phyloP scores from a whole-genome alignment of 1,140 invertebrate genomes.

The Phenacoccus solenopsis region DNA sequence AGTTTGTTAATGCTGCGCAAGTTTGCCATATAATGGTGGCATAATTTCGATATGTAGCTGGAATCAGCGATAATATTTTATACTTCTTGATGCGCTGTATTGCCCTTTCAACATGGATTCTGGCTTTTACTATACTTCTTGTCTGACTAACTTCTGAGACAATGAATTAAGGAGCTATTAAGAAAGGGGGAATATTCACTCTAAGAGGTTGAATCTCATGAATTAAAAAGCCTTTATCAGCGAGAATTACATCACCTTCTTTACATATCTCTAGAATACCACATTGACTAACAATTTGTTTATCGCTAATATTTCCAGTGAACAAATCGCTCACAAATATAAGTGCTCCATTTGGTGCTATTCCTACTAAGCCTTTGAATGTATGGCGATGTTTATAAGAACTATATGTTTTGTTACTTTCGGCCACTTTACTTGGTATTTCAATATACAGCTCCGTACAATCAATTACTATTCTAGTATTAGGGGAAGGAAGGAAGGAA shows the following conservation, averaged over 20 bases:
- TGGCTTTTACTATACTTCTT: constrained; percentile 10
- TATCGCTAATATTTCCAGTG: constrained; percentile 24
- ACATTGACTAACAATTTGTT: constrained; percentile 22
- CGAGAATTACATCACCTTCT: constrained; percentile 12
- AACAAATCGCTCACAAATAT: constrained; percentile 20
- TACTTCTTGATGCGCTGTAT: neutral
- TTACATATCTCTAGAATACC: neutral
- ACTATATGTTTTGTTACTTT: constrained; percentile 18
- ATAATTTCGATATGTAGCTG: neutral
- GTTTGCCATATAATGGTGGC: neutral
- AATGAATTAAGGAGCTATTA: neutral
- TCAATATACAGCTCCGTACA: constrained; percentile 20
- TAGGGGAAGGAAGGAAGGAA: neutral
- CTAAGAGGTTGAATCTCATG: neutral
- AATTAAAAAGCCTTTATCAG: constrained; percentile 19
- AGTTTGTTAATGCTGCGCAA: neutral
- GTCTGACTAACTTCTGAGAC: neutral
- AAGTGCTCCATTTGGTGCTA: constrained; percentile 22
- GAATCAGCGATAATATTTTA: constrained; percentile 7
- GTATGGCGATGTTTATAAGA: constrained; percentile 24
- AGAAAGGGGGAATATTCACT: constrained; percentile 18
- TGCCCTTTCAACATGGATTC: constrained; percentile 15
- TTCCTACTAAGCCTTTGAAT: constrained; percentile 22
- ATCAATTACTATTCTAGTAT: constrained; percentile 21
- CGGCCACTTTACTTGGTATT: constrained; percentile 12